A percentile compares a stretch with the other conserved stretches of the same genome.
Evolutionary conservation across 2,113 vertebrate species (phyloP).

Genomic region (Nipponia nippon): DNA sequence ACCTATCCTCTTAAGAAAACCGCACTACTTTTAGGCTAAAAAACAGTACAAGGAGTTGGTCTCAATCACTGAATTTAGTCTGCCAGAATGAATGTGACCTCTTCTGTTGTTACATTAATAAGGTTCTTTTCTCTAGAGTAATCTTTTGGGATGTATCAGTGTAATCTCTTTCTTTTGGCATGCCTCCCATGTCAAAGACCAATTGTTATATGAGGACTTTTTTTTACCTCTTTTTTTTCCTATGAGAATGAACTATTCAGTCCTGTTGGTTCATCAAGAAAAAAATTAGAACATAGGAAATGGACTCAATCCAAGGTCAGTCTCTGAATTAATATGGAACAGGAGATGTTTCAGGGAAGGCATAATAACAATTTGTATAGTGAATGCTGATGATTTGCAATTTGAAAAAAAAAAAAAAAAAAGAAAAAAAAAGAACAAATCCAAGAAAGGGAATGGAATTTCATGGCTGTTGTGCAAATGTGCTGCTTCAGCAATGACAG

Average conservation of each 20-base stretch:
- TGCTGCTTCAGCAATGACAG: not conserved
- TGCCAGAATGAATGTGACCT: not conserved
- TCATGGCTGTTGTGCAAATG: not conserved
- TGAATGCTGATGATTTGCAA: not conserved
- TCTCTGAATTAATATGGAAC: not conserved
- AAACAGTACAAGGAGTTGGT: not conserved
- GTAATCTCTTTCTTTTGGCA: not conserved
- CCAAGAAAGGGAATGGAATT: not conserved
- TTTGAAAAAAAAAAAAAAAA: not conserved
- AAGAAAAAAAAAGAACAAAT: not conserved
- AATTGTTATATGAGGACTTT: not conserved
- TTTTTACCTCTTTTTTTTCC: not conserved
- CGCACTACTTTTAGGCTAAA: not conserved
- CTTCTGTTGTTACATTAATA: not conserved
- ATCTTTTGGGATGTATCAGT: not conserved
- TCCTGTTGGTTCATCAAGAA: not conserved
- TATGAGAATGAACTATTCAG: not conserved
- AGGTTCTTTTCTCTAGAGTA: not conserved
- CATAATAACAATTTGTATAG: not conserved
- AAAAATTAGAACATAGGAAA: not conserved
- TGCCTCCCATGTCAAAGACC: not conserved
- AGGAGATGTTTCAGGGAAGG: not conserved
- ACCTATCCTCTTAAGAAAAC: not conserved
- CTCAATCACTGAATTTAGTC: not conserved
- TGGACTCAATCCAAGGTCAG: not conserved